Base-by-base conservation (phyloP, 2,888 invertebrate genomes). In the Andrena flavipes region DNA sequence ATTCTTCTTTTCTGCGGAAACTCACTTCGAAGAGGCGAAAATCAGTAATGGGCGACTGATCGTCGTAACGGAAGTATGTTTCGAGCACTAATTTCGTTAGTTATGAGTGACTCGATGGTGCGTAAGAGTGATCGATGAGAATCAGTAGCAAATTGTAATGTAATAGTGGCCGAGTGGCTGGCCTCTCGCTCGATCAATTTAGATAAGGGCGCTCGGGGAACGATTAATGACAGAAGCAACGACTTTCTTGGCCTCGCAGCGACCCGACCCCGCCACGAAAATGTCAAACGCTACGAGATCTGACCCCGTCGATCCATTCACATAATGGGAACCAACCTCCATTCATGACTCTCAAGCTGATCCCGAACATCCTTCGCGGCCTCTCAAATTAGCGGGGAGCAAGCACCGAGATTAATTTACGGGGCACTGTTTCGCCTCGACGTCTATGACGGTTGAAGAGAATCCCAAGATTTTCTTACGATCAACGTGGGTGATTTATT, bases 251-350 rank as follows among this genome's bases (percentile, higher is more conserved):
- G 68, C 74, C 72, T 42, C 80, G 82, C 76, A 73, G 78, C 75
- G 88, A 86, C 88, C 88, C 84, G 86, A 88, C 87, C 88, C 80
- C 73, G 71, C 76, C 67, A 78, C 72, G 70, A 68, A 54, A 87
- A 85, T 81, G 85, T 81, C 85, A 88, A 85, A 67, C 70, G 68
- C 48, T 68, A 73, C 76, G 62, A 86, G 82, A 84, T 85, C 77
- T 82, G 86, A 90, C 88, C 87, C 76, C 82, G 74, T 79, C 76
- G 49, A 81, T 82, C 83, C 87, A 85, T 86, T 78, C 85, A 68
- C 84, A 65, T 88, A 89, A 88, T 89, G 88, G 84, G 89, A 90
- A 88, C 87, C 81, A 79, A 72, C 63, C 56, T 80, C 78, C 88
- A 86, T 87, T 87, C 87, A 83, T 85, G 80, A 80, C 89, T 88